Evolutionary conservation across 2,113 vertebrate genomes (phyloP).

Genomic region (Equus quagga): DNA sequence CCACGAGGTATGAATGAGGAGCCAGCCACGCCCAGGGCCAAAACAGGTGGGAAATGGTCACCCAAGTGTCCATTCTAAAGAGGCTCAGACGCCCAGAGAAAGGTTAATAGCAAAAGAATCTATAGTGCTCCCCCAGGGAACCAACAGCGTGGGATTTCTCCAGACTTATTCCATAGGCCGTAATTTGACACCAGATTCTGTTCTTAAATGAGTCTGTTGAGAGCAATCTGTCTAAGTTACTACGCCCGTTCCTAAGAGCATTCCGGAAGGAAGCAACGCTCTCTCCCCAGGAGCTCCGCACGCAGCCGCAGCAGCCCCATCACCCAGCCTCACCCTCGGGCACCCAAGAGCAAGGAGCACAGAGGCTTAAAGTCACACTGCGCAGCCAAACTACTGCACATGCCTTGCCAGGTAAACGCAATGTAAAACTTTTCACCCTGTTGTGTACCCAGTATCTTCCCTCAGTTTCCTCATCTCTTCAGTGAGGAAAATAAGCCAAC

Average conservation of each 20-base stretch:
- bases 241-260: neutral
- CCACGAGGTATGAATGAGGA: neutral
- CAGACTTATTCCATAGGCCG: neutral
- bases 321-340: neutral
- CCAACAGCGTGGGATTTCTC: neutral
- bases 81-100: neutral
- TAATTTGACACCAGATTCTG: neutral
- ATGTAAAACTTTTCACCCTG: neutral
- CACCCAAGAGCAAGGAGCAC: neutral
- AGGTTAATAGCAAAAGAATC: neutral
- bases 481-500: conserved; percentile 27
- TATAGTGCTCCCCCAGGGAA: neutral
- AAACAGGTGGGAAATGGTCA: neutral
- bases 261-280: neutral
- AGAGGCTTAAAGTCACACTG: neutral
- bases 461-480: conserved; percentile 21
- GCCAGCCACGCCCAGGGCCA: neutral
- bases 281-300: neutral
- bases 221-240: neutral
- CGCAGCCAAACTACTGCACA: neutral
- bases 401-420: neutral
- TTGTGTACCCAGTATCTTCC: neutral
- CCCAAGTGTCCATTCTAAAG: neutral
- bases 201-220: conserved; percentile 4
- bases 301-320: accelerated